phyloP scores from a whole-genome alignment of 2,113 vertebrate genomes.

The Hystrix cristata region DNA sequence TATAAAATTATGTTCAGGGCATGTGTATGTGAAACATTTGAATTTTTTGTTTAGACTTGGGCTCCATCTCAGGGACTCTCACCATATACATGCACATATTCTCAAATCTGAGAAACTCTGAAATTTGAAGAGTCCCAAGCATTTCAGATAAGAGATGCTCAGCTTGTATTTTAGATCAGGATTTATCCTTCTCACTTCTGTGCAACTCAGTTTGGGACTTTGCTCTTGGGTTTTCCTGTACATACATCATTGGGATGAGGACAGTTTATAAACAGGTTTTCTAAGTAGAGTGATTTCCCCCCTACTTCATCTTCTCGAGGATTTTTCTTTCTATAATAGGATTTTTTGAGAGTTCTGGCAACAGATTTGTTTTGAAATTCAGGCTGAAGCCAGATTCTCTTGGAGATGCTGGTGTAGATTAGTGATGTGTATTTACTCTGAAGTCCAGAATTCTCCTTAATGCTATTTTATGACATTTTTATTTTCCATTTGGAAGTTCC shows the following conservation, averaged over 20 bases:
- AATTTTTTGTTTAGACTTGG: background rate
- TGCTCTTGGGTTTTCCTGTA: background rate
- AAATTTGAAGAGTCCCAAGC: background rate
- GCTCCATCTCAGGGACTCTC: background rate
- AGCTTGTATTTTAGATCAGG: background rate
- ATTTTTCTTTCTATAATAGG: conserved; percentile 57
- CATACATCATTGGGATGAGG: conserved; percentile 20
- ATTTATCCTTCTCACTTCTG: background rate
- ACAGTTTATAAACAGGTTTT: conserved; percentile 62
- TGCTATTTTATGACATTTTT: background rate
- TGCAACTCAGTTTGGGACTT: background rate
- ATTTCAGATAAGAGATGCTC: background rate
- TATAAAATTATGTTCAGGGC: background rate
- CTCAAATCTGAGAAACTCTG: background rate
- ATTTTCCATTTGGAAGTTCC: conserved; percentile 24
- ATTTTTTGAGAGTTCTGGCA: conserved; percentile 61
- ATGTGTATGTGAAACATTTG: background rate
- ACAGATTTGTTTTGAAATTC: conserved; percentile 66
- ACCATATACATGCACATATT: background rate
- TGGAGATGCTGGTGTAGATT: background rate
- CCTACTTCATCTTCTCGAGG: conserved; percentile 18
- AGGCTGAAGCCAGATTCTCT: conserved; percentile 31
- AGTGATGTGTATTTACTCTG: background rate
- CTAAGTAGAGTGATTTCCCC: background rate
- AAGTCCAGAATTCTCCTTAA: background rate